These are phyloP conservation scores for Mesochorus sp. DNA, from an alignment of 2,888 invertebrate genomes.

Conservation along the genomic window DNA sequence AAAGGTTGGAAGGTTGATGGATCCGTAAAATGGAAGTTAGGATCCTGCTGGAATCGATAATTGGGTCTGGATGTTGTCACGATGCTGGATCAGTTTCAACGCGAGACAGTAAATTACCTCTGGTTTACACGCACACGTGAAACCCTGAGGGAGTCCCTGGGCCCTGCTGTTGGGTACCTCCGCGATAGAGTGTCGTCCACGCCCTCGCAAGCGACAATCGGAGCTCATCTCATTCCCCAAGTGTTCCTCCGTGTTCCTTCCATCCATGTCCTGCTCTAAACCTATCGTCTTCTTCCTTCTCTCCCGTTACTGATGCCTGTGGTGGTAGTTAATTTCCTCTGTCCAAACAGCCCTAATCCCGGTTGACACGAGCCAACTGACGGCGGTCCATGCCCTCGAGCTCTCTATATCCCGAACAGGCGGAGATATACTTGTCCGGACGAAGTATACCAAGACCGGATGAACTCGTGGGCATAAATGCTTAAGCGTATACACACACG, in stretches of 20 bases:
- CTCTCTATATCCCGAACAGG: constrained; percentile 55
- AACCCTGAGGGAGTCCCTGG: constrained; percentile 41
- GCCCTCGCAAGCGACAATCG: constrained; percentile 69
- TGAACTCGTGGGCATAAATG: constrained; percentile 4
- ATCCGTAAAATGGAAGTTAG: too few species aligned
- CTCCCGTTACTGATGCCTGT: constrained; percentile 64
- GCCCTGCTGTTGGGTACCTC: constrained; percentile 24
- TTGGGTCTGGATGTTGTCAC: constrained; percentile 32
- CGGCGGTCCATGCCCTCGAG: constrained; percentile 61
- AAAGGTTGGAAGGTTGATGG: constrained; percentile 11
- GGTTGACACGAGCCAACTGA: constrained; percentile 81
- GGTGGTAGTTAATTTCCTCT: constrained; percentile 81
- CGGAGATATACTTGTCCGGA: constrained; percentile 57
- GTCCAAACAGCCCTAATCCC: constrained; percentile 81
- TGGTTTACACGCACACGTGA: constrained; percentile 58
- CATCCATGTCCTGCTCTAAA: constrained; percentile 14
- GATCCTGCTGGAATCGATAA: constrained; percentile 16
- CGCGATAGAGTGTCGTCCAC: constrained; percentile 75
- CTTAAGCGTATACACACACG: background rate
- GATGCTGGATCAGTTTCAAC: constrained; percentile 51
- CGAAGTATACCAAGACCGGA: constrained; percentile 47
- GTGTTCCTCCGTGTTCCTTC: constrained; percentile 41
- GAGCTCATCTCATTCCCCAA: constrained; percentile 52
- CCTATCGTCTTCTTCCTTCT: constrained; percentile 30
- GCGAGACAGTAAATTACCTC: constrained; percentile 57